Conservation (phyloP, 2,797 vertebrate species). For the Lepidocolaptes lacrymiger region DNA sequence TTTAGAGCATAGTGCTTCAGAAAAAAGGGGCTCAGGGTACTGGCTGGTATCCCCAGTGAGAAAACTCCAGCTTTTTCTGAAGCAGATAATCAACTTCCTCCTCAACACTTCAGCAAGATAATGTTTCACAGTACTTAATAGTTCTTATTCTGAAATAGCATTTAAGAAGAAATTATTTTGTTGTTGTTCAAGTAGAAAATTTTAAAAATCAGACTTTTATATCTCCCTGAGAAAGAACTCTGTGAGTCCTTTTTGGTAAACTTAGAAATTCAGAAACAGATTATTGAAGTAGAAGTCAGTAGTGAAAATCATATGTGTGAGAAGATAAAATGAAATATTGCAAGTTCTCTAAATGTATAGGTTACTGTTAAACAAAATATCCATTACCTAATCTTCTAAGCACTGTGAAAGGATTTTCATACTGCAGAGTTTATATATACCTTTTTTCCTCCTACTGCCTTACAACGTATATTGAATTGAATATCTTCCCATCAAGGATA, state of each 20-base stretch:
- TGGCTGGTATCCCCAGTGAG: neutral
- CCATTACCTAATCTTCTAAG: neutral
- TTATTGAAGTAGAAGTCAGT: neutral
- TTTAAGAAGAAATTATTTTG: neutral
- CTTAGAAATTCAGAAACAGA: neutral
- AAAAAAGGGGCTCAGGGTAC: neutral
- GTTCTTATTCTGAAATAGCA: neutral
- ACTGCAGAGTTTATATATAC: neutral
- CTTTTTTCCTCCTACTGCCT: neutral
- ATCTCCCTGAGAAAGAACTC: neutral
- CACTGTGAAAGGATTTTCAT: neutral
- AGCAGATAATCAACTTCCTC: neutral
- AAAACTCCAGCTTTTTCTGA: neutral
- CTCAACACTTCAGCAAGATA: neutral
- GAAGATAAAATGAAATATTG: neutral
- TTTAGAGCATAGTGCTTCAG: neutral
- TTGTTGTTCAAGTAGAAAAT: neutral
- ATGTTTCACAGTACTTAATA: neutral
- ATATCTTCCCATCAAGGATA: neutral
- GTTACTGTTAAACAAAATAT: neutral
- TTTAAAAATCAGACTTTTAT: neutral
- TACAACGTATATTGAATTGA: accelerated
- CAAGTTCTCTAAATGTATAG: neutral
- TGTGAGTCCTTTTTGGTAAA: neutral
- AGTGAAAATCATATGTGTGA: neutral